Conservation (phyloP, 2,888 invertebrate genomes). For the Melieria omissa region DNA sequence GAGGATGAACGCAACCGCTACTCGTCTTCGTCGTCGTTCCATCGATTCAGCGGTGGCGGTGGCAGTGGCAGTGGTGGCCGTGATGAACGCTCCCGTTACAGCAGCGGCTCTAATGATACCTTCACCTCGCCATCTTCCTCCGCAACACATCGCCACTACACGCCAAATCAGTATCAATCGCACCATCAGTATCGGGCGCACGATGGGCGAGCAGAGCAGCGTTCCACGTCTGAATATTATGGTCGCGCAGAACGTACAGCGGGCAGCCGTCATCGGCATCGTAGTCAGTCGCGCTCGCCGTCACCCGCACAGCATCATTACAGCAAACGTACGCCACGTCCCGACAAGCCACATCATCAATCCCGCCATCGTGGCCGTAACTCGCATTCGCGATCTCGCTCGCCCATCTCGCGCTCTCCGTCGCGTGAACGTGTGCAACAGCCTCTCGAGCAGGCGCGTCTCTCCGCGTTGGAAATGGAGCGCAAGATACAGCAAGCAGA, state of each 20-base stretch:
- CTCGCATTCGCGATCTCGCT: constrained; percentile 31
- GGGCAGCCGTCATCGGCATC: constrained; percentile 32
- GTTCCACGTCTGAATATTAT: constrained; percentile 42
- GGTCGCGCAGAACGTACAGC: constrained; percentile 35
- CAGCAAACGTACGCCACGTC: constrained; percentile 34
- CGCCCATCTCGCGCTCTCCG: constrained; percentile 16
- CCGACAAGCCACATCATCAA: constrained; percentile 30
- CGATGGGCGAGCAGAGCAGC: constrained; percentile 45
- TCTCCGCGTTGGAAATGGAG: constrained; percentile 38
- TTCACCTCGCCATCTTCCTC: constrained; percentile 41
- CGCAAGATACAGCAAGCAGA: constrained; percentile 29
- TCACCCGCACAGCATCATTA: constrained; percentile 31
- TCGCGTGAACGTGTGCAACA: constrained; percentile 18
- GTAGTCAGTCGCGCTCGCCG: constrained; percentile 45
- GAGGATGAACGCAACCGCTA: constrained; percentile 33
- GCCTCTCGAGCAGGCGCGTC: constrained; percentile 37
- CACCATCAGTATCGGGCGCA: constrained; percentile 46
- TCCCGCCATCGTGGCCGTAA: constrained; percentile 38
- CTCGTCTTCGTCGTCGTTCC: constrained; percentile 7
- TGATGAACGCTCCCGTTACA: constrained; percentile 41
- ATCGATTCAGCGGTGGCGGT: constrained; percentile 11
- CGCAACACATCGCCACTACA: not conserved
- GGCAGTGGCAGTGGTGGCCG: constrained; percentile 13
- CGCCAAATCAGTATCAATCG: constrained; percentile 13
- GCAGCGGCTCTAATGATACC: constrained; percentile 40